Evolutionary conservation across 53 echinoderm and acorn worm genomes (phyloP), one percentile per base, ranked within the genome.

Genomic region (Echinarachnius parma): DNA sequence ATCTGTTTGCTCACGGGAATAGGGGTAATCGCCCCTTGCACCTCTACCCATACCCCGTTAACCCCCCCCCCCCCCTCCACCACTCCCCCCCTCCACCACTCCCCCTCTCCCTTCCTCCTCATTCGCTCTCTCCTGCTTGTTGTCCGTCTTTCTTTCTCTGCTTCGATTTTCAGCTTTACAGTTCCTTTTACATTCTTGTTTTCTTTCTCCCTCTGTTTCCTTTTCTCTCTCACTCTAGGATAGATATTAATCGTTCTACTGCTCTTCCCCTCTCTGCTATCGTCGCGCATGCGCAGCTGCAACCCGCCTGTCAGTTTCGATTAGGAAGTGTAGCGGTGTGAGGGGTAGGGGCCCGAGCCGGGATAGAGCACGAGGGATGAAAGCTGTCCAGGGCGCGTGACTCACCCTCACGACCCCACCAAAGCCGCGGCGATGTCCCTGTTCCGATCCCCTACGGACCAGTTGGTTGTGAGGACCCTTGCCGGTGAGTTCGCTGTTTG

Each of bases 401-500:
- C 66, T 66, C 66, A 66, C 48, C 9, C 20, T 48, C 66, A 66
- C 66, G 66, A 47, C 66, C 66, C 48, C n/a, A n/a, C n/a, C n/a
- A n/a, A n/a, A n/a, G n/a, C 66, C 28, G 11, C 19, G 4, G 18
- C 19, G 19, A n/a, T 14, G 34, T 16, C 47, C 66, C 66, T 47
- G 66, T 48, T 66, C 42, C 1, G 63, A 42, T 23, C 63, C 63
- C 21, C n/a, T n/a, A 5, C 63, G 11, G n/a, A 23, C 26, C 16
- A 63, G 34, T 21, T 63, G 22, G 42, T 21, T 23, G 63, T 26
- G 7, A 39, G 13, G 13, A 39, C 3, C 42, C 26, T 21, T 25
- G 25, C 39, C 21, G 45, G 37, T 32, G 21, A 37, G 37, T 15
- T 42, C 37, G 22, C 63, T 37, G 13, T 14, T 19, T 16, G 34